phyloP scores from a whole-genome alignment of 1,140 invertebrate species.

The Cyclargus thomasi region DNA sequence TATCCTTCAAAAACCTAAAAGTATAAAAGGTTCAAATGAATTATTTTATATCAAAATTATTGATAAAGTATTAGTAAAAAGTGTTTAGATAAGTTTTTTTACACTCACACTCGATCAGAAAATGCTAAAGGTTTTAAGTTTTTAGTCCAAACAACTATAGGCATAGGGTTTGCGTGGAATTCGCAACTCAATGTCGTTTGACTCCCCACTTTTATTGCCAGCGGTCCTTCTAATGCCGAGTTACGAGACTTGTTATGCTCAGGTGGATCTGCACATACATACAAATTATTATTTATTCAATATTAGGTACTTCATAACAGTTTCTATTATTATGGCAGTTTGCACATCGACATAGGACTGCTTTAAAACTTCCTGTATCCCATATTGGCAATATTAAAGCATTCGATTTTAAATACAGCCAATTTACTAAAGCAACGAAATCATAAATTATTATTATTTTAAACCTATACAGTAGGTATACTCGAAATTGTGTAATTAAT shows the following conservation, averaged over 20 bases:
- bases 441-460: too few species aligned
- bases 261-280: conserved; percentile 45
- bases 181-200: conserved; percentile 46
- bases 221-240: conserved; percentile 22
- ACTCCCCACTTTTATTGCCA: conserved; percentile 39
- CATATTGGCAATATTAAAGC: too few species aligned
- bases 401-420: too few species aligned
- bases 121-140: conserved; percentile 42
- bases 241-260: conserved; percentile 27
- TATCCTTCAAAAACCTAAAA: conserved; percentile 43
- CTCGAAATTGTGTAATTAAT: too few species aligned
- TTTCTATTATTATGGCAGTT: too few species aligned
- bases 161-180: conserved; percentile 45
- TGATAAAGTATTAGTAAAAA: neutral
- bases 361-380: too few species aligned
- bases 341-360: too few species aligned
- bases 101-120: conserved; percentile 50
- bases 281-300: conserved; percentile 1
- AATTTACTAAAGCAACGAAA: too few species aligned
- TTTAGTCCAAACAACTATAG: conserved; percentile 59
- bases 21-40: neutral
- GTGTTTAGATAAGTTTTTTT: neutral
- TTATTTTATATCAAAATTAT: neutral
- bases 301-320: too few species aligned
- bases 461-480: too few species aligned